Conservation (phyloP, 2,113 vertebrate genomes). For the Piliocolobus tephrosceles region DNA sequence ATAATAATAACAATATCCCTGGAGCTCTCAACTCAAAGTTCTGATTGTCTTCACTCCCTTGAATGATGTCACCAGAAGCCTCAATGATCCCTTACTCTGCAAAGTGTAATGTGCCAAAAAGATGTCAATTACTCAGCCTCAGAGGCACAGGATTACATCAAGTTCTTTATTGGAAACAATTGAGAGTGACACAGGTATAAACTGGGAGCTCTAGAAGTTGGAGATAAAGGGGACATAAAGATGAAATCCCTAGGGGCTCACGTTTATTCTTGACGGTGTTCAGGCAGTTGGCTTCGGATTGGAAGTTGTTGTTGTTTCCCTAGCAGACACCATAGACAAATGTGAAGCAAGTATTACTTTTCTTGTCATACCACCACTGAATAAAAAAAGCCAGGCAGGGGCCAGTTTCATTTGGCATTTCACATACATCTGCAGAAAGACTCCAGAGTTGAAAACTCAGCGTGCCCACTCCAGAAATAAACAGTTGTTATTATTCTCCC, state of each 20-base stretch:
- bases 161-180: slow-evolving; percentile 40
- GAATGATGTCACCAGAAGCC: not conserved
- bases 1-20: not conserved
- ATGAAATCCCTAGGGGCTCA: slow-evolving; percentile 27
- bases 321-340: slow-evolving; percentile 90
- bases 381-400: slow-evolving; percentile 82
- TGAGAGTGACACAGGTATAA: not conserved
- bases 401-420: slow-evolving; percentile 83
- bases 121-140: not conserved
- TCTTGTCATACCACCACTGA: slow-evolving; percentile 88
- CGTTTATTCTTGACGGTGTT: not conserved
- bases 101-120: not conserved
- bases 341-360: slow-evolving; percentile 64
- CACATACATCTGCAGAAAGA: slow-evolving; percentile 82
- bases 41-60: not conserved
- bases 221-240: not conserved
- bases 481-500: slow-evolving; percentile 80
- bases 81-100: not conserved
- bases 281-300: slow-evolving; percentile 71
- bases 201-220: not conserved
- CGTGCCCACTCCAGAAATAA: not conserved
- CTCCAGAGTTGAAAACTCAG: not conserved
- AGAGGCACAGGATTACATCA: not conserved
- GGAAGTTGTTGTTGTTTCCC: slow-evolving; percentile 89
- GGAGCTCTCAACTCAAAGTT: not conserved